Conservation (phyloP, 2,888 invertebrate genomes). For the Drosophila conformis region DNA sequence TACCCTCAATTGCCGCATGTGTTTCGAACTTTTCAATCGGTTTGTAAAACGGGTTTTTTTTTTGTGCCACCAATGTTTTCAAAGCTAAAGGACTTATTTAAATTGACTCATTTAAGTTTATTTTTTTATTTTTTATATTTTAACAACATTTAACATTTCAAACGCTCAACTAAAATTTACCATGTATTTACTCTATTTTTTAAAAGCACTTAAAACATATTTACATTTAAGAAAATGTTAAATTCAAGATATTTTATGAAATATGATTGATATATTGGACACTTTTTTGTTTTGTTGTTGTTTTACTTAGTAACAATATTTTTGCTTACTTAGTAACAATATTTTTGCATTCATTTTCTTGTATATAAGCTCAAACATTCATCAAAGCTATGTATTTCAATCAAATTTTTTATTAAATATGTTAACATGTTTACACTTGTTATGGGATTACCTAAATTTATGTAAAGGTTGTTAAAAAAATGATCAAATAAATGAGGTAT, state of each 20-base stretch:
- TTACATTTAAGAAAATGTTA: no score
- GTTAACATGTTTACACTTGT: not conserved
- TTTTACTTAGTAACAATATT: not conserved
- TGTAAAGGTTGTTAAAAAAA: not conserved
- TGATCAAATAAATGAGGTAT: not conserved
- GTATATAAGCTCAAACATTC: not conserved
- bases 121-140: not conserved
- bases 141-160: not conserved
- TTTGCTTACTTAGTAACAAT: not conserved
- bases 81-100: not conserved
- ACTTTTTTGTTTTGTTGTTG: not conserved
- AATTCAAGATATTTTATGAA: no score
- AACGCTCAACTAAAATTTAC: no score
- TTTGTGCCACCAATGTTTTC: not conserved
- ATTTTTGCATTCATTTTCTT: not conserved
- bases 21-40: not conserved
- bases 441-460: not conserved
- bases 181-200: no score
- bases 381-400: not conserved
- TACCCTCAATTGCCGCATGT: constrained; percentile 20
- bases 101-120: not conserved
- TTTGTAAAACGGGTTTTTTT: not conserved
- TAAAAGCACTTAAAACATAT: no score
- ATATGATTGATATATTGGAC: no score
- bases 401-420: not conserved